Evolutionary conservation across 2,797 vertebrate genomes (phyloP), one percentile per base, ranked within the genome.

Genomic region (Channallabes apus): DNA sequence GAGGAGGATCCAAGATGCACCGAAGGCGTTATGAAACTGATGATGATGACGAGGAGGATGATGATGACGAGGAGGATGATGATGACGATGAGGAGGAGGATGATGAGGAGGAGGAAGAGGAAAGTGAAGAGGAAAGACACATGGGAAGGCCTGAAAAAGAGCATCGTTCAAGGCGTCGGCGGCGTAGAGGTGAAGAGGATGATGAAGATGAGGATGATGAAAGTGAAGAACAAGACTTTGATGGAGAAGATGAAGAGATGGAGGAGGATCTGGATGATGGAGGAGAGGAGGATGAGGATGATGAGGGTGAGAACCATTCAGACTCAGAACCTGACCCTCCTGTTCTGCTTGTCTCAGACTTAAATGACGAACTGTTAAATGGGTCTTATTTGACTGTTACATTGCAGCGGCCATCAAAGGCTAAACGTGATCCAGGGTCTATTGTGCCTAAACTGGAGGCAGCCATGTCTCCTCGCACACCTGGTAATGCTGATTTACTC

Each of bases 351-450:
- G 93, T 96, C 85, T 95, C 95, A 0, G 95, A 96, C 84, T 92
- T 95, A n/a, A 95, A 90, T 6, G 95, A 96, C 18, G 95, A 96
- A 84, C 91, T 95, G 88, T 95, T 98, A 84, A 96, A 96, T 15
- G 96, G 97, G 83, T 98, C 98, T 89, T 99, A 98, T 91, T 95
- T 98, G 92, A 99, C 98, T 0, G 98, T 99, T 83, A 99, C 98
- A 0, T 95, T 99, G 6, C 98, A 99, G 93, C 96, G 95, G 89
- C 95, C 96, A 89, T 96, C 97, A 92, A 97, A 97, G 94, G 89
- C 94, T 83, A 93, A 90, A 84, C 92, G 90, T 24, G 93, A 94
- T 18, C 93, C 96, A 75, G 97, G 96, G 86, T 98, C 97, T 71
- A 99, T 99, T 6, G 98, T 99, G 87, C 98, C 98, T 85, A 98